Base-by-base conservation (phyloP, 2,888 invertebrate species). In the Melinaea marsaeus region DNA sequence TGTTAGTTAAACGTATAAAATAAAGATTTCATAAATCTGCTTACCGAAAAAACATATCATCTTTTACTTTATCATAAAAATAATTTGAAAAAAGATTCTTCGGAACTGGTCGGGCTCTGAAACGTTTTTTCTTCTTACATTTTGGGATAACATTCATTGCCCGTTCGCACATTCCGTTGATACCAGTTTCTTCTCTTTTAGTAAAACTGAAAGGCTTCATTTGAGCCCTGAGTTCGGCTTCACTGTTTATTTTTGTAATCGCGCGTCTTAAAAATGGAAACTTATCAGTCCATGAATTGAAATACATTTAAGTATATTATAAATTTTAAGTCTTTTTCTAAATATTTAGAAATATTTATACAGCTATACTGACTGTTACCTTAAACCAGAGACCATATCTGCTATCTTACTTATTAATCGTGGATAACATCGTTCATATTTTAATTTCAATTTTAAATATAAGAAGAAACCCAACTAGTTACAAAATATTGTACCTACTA, bases 11-110 rank as follows among this genome's bases (percentile, higher is more conserved):
- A 37, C 37, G 4, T 37, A 37, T 61, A 42, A 58, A 60, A 60
- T 9, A 1, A 57, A 48, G 22, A 59, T 37, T 22, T 13, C 2
- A 2, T 13, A 54, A 54, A 32, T 35, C 13, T 13, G 3, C 67
- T 74, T 74, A 94, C 94, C 94, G 92, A 79, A 94, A 94, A 82
- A 93, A 95, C 69, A 94, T 94, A 72, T 95, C 94, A 75, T 95
- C 94, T 69, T 93, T 92, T 91, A 94, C 93, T 77, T 93, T 94
- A 68, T 93, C 92, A 69, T 94, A 94, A 73, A 94, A 91, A 68
- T 94, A 94, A 74, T 94, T 94, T 13, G 94, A 94, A 75, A 94
- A 95, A 33, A 95, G 82, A 79, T 94, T 93, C 75, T 92, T 94
- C 0, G 95, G 94, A 9, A 95, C 92, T 0, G 95, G 94, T 69